Evolutionary conservation across 2,797 vertebrate species (phyloP).

Genomic region (Pseudocheirus occidentalis): DNA sequence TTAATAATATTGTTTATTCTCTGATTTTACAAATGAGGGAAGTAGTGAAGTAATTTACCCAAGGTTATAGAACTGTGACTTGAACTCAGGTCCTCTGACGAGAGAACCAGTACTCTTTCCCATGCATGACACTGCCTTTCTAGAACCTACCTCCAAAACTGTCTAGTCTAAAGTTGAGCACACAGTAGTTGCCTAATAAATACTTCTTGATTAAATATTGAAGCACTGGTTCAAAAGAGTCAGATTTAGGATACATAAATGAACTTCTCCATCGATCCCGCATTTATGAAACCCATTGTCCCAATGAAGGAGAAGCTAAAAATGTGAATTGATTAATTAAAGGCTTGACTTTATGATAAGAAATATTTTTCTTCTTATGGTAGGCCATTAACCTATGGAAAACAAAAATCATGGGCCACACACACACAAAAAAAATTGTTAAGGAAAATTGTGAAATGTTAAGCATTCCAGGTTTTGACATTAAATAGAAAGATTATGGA

Average conservation of each 20-base stretch:
- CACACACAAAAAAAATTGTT: neutral
- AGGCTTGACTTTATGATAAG: neutral
- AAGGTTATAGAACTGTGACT: neutral
- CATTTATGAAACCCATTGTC: conserved; percentile 7
- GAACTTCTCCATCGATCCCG: conserved; percentile 1
- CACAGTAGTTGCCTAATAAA: neutral
- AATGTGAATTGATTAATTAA: conserved; percentile 30
- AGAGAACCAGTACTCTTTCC: neutral
- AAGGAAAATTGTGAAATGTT: conserved; percentile 44
- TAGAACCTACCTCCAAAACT: neutral
- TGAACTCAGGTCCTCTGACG: neutral
- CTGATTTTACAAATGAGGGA: neutral
- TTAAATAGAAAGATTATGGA: conserved; percentile 22
- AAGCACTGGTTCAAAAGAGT: conserved; percentile 23
- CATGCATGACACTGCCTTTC: neutral
- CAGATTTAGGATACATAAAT: neutral
- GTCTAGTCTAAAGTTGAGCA: neutral
- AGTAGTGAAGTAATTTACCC: neutral
- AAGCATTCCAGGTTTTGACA: neutral
- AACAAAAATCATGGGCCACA: conserved; percentile 8
- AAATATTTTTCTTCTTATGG: conserved; percentile 18
- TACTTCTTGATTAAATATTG: conserved; percentile 41
- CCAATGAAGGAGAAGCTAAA: neutral
- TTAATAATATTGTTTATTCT: neutral
- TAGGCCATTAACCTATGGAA: conserved; percentile 21